Percentiles rank a stretch among this genome's conserved stretches.
Conservation (phyloP, 92 coral and sea anemone genomes). For the Zoanthus sansibaricus region DNA sequence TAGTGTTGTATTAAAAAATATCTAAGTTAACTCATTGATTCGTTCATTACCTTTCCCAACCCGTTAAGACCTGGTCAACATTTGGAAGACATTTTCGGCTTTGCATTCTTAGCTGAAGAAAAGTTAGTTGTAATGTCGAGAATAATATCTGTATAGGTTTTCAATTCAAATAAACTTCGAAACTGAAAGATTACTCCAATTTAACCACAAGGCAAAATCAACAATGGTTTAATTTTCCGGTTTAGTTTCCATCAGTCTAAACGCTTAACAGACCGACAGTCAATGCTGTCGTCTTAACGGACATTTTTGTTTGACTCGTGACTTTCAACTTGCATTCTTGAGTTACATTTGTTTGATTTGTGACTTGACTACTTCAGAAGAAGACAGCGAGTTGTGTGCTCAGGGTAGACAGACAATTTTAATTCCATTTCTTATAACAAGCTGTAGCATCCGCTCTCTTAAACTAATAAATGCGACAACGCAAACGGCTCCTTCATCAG, state of each 20-base stretch:
- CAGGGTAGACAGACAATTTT: conserved; percentile 13
- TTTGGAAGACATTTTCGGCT: background rate
- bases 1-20: background rate
- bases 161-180: background rate
- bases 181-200: conserved; percentile 7
- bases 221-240: conserved; percentile 22
- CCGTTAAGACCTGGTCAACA: background rate
- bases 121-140: background rate
- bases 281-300: background rate
- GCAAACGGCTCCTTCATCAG: background rate
- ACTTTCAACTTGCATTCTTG: background rate
- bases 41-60: background rate
- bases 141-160: background rate
- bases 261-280: background rate
- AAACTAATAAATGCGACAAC: background rate
- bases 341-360: conserved; percentile 27
- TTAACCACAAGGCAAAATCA: conserved; percentile 10
- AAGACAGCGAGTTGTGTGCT: background rate
- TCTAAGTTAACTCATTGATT: background rate
- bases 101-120: background rate
- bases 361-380: background rate
- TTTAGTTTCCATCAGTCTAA: conserved; percentile 24
- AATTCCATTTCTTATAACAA: background rate
- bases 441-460: background rate
- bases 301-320: background rate